phyloP scores from a whole-genome alignment of 2,113 vertebrate genomes.

The Eudyptes chrysolophus region DNA sequence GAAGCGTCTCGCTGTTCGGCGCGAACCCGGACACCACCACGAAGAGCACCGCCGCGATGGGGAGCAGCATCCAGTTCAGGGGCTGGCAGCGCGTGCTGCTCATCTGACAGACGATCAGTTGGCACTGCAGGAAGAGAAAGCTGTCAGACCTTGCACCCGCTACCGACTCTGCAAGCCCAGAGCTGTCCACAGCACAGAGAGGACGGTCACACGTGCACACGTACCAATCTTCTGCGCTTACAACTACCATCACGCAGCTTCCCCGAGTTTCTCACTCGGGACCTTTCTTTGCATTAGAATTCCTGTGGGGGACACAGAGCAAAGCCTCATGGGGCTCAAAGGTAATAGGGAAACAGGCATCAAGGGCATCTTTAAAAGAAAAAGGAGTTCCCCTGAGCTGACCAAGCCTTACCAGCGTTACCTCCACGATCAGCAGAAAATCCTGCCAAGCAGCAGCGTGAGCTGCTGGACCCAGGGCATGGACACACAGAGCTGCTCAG shows the following conservation, averaged over 20 bases:
- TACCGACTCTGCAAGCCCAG: not conserved
- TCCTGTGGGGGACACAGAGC: not conserved
- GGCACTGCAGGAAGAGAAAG: constrained; percentile 79
- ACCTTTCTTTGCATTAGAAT: not conserved
- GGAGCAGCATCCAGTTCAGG: constrained; percentile 89
- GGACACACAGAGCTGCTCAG: not conserved
- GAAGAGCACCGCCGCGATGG: constrained; percentile 78
- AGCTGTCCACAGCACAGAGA: not conserved
- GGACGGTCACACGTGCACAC: fast-evolving
- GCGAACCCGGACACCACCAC: constrained; percentile 69
- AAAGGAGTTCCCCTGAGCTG: not conserved
- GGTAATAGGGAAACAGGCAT: not conserved
- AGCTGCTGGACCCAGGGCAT: not conserved
- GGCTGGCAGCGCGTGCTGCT: constrained; percentile 92
- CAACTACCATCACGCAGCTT: not conserved
- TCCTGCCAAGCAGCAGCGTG: not conserved
- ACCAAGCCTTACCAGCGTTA: fast-evolving
- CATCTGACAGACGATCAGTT: constrained; percentile 98
- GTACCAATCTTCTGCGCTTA: fast-evolving
- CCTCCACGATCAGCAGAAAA: not conserved
- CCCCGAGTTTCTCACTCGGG: not conserved
- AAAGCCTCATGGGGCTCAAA: not conserved
- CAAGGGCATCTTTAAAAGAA: not conserved
- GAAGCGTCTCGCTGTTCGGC: constrained; percentile 66
- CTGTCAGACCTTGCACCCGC: not conserved